A percentile compares a stretch with the other conserved stretches of the same genome.
phyloP scores from a whole-genome alignment of 2,113 vertebrate species.

The Heterochromis multidens region DNA sequence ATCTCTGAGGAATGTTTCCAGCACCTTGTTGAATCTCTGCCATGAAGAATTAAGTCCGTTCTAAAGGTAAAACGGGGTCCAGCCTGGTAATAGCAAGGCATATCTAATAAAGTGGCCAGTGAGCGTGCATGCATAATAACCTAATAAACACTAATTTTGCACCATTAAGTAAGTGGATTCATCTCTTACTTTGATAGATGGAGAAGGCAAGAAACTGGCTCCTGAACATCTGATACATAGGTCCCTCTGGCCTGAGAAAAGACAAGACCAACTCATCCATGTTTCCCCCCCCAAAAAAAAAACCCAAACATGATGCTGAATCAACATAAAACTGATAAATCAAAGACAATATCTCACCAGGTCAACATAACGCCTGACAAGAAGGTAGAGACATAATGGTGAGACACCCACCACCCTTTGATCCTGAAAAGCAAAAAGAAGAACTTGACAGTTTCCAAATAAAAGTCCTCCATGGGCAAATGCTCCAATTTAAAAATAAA shows the following conservation, averaged over 20 bases:
- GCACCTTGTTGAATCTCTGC: not conserved
- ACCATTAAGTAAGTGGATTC: not conserved
- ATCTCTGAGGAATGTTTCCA: not conserved
- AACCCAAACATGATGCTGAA: not conserved
- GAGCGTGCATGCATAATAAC: not conserved
- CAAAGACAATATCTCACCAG: conserved; percentile 78
- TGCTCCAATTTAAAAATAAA: not conserved
- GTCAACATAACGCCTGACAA: conserved; percentile 97
- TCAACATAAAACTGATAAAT: not conserved
- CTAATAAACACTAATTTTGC: not conserved
- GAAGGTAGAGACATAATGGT: conserved; percentile 96
- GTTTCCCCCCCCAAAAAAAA: not conserved
- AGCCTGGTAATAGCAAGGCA: not conserved
- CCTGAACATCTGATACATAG: conserved; percentile 95
- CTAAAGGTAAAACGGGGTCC: not conserved
- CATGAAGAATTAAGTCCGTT: not conserved
- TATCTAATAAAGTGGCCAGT: not conserved
- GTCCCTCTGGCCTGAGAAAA: conserved; percentile 86
- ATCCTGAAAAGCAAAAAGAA: conserved; percentile 73
- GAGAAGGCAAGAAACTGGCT: conserved; percentile 95
- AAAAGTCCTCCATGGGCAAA: not conserved
- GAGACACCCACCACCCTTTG: conserved; percentile 99
- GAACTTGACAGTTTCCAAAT: not conserved
- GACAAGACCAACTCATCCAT: not conserved
- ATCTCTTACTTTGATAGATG: conserved; percentile 95